Percentiles rank a stretch among this genome's conserved stretches.
phyloP scores from a whole-genome alignment of 2,797 vertebrate genomes.

The Syngnathus rostellatus region DNA sequence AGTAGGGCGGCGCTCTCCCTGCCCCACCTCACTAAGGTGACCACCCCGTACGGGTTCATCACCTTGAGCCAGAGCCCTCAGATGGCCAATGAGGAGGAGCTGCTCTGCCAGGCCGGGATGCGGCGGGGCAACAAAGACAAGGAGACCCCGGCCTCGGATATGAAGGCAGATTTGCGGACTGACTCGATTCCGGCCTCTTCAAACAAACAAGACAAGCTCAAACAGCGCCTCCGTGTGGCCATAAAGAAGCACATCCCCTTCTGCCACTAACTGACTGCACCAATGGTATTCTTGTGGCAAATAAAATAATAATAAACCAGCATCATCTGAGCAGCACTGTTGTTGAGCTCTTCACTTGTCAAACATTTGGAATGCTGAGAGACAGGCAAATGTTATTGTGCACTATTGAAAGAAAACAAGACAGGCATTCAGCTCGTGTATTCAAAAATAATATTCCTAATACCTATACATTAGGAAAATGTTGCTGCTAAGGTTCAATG shows the following conservation, averaged over 20 bases:
- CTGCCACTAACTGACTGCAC: slow-evolving; percentile 5
- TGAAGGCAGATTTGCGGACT: slow-evolving; percentile 5
- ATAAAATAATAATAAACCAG: slow-evolving; percentile 21
- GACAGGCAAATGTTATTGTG: neutral
- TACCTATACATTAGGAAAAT: too few relatives aligned
- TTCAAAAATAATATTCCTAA: neutral
- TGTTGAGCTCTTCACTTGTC: neutral
- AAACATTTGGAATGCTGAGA: neutral
- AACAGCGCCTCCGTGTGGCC: slow-evolving; percentile 44
- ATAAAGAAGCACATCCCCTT: slow-evolving; percentile 57
- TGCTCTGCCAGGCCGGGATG: slow-evolving; percentile 63
- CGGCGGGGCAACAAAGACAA: slow-evolving; percentile 30
- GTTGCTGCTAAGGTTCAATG: neutral
- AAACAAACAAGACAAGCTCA: slow-evolving; percentile 32
- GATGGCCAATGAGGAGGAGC: slow-evolving; percentile 73
- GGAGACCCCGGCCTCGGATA: neutral
- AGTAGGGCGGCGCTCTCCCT: slow-evolving; percentile 72
- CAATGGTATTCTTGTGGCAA: neutral
- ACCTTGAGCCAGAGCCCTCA: slow-evolving; percentile 74
- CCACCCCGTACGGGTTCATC: slow-evolving; percentile 72
- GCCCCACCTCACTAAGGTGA: slow-evolving; percentile 73
- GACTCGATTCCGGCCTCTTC: slow-evolving; percentile 6
- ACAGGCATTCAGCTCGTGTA: neutral
- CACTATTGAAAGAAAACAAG: neutral
- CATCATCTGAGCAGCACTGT: neutral